Percentiles rank a stretch among this genome's conserved stretches.
These are phyloP conservation scores for Gymnocheta viridis DNA, from an alignment of 2,888 invertebrate genomes.

Conservation along the genomic window DNA sequence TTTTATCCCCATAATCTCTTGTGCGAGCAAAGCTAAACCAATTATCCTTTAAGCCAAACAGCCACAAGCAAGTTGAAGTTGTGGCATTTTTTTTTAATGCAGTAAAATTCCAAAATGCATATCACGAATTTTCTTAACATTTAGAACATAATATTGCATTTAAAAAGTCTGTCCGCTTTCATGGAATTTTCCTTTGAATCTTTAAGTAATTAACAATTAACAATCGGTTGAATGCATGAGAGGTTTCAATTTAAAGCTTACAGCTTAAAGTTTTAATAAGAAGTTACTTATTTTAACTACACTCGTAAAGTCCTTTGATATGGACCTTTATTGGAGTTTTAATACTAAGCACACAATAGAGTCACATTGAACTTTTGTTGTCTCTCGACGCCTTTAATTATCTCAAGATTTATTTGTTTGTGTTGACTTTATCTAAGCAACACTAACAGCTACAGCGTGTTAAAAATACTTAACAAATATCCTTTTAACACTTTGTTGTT, in stretches of 20 bases:
- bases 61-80: neutral
- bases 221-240: neutral
- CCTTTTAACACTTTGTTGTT: slow-evolving; percentile 14
- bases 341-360: neutral
- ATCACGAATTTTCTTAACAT: neutral
- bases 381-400: neutral
- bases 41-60: neutral
- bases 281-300: neutral
- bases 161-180: too few relatives aligned
- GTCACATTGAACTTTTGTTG: neutral
- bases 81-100: neutral
- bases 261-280: neutral
- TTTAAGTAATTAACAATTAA: neutral
- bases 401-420: neutral
- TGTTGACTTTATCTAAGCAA: neutral
- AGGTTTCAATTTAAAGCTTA: neutral
- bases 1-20: neutral
- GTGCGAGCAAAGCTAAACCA: neutral
- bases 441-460: neutral
- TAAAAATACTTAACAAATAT: neutral
- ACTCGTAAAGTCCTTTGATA: neutral
- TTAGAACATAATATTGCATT: too few relatives aligned
- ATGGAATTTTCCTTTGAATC: neutral
- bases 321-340: neutral
- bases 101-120: neutral